Base-by-base conservation (phyloP, 1,140 invertebrate genomes). In the Bombus pyrosoma region DNA sequence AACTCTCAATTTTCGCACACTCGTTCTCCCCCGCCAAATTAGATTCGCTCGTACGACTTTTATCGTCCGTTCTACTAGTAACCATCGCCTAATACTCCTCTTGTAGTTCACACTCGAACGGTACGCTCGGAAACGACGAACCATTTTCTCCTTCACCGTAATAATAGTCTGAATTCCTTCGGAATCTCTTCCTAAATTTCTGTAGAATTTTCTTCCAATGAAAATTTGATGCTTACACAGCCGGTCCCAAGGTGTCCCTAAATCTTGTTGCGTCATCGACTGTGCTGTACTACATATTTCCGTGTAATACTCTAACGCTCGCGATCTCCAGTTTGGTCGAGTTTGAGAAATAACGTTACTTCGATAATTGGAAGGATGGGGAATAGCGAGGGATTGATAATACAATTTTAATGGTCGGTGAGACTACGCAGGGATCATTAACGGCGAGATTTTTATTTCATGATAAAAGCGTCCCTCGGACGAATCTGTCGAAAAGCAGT, bases 1-100 rank as follows among this genome's bases (percentile, higher is more conserved):
- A 84, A 41, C 77, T 77, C 88, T 89, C 89, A 87, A 89, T 90
- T 87, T 89, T 81, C 81, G 68, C 78, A 43, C 75, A 62, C 83
- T 72, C 77, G 82, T 78, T 85, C 57, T 53, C 69, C 37, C 81
- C 75, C 62, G 43, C 53, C 74, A 78, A 90, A 90, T 90, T 90
- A 90, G 85, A 77, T 90, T 87, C 78, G 41, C 53, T 69, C 73
- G 77, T 89, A 87, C 77, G 85, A 89, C 85, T 89, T 90, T 90
- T 90, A 90, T 90, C 78, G 89, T 86, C 59, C 81, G 81, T 77
- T 90, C 73, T 64, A 80, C 74, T 39, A 69, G 78, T 87, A 89
- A 89, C 80, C 85, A 85, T 87, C 81, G 81, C 9, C 85, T 89
- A 87, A 87, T 89, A 87, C 66, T 76, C 62, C 76, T 47, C 76